Conservation (phyloP, 1,140 invertebrate species). For the Drosophila bifasciata region DNA sequence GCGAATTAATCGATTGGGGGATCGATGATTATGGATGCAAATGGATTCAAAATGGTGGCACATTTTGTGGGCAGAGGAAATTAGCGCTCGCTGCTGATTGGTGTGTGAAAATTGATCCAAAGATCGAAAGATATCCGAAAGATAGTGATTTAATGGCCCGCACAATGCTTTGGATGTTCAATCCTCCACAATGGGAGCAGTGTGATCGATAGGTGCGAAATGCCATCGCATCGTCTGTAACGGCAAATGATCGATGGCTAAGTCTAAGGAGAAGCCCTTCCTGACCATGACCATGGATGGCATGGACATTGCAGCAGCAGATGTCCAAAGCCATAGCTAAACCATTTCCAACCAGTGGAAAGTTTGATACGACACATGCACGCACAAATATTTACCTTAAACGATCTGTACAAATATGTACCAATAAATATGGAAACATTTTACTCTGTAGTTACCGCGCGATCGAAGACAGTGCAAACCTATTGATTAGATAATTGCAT, state of each 20-base stretch:
- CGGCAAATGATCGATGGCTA: slow-evolving; percentile 28
- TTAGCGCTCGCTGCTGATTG: slow-evolving; percentile 73
- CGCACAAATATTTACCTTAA: slow-evolving; percentile 50
- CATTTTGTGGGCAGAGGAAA: slow-evolving; percentile 57
- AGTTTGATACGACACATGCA: slow-evolving; percentile 37
- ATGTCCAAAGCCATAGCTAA: neutral
- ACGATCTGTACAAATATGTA: slow-evolving; percentile 24
- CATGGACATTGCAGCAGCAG: too few relatives aligned
- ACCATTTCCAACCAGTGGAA: neutral
- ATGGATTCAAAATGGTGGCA: slow-evolving; percentile 74
- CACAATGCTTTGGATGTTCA: slow-evolving; percentile 47
- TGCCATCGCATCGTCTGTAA: slow-evolving; percentile 9
- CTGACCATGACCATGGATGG: too few relatives aligned
- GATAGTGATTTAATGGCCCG: slow-evolving; percentile 58
- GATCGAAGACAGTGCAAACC: slow-evolving; percentile 67
- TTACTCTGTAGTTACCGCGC: slow-evolving; percentile 75
- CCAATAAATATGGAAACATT: slow-evolving; percentile 39
- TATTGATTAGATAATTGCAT: slow-evolving; percentile 79
- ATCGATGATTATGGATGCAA: slow-evolving; percentile 70
- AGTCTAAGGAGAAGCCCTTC: neutral
- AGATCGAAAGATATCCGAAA: slow-evolving; percentile 30
- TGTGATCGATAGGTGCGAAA: slow-evolving; percentile 72
- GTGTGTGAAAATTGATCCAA: slow-evolving; percentile 76
- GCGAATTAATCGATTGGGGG: slow-evolving; percentile 54
- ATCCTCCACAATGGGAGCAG: slow-evolving; percentile 35